Evolutionary conservation across 2,888 invertebrate species (phyloP).

Genomic region (Dorcus hopei): DNA sequence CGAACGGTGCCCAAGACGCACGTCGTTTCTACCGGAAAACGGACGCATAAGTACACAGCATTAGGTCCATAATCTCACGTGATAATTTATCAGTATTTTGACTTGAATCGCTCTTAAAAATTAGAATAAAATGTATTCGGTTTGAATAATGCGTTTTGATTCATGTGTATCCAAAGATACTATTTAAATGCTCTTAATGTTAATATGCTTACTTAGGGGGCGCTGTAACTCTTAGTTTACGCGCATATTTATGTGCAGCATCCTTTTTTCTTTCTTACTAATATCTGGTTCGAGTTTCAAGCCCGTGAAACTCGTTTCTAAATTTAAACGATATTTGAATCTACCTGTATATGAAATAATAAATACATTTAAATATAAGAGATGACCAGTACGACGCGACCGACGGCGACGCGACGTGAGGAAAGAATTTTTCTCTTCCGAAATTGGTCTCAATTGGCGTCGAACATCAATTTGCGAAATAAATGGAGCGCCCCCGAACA

Average conservation of each 20-base stretch:
- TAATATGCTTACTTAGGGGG: not conserved
- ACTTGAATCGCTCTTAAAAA: constrained; percentile 31
- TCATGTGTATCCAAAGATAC: not conserved
- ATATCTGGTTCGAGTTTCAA: too few relatives aligned
- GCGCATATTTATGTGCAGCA: too few relatives aligned
- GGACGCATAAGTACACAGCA: constrained; percentile 13
- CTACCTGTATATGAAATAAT: too few relatives aligned
- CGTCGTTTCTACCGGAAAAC: not conserved
- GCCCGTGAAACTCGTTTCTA: too few relatives aligned
- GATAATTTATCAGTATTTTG: constrained; percentile 40
- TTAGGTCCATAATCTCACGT: constrained; percentile 28
- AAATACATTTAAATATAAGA: too few relatives aligned
- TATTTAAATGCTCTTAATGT: not conserved
- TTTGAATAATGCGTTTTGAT: constrained; percentile 1
- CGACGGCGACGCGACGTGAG: too few relatives aligned
- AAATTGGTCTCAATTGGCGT: not conserved
- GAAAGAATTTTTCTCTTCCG: not conserved
- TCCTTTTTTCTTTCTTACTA: too few relatives aligned
- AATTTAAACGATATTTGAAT: too few relatives aligned
- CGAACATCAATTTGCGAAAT: not conserved
- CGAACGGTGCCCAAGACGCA: constrained; percentile 3
- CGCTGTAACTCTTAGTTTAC: too few relatives aligned
- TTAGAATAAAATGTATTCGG: constrained; percentile 14
- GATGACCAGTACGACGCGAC: too few relatives aligned
- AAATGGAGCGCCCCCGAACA: not conserved